Evolutionary conservation across 2,888 invertebrate species (phyloP).

Genomic region (Thymelicus acteon): DNA sequence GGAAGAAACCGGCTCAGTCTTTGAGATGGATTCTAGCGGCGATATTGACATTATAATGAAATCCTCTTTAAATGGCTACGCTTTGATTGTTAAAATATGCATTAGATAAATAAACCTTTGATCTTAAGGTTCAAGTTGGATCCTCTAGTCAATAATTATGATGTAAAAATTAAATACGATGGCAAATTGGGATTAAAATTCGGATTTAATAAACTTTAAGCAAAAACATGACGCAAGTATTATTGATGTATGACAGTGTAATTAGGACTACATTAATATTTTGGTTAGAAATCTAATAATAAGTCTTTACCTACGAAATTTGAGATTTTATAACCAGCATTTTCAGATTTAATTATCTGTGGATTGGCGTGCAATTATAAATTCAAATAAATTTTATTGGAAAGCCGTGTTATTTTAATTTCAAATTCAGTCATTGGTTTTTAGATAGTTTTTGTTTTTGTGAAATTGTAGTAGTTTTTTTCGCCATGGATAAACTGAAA

Average conservation of each 20-base stretch:
- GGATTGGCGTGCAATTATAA: too few relatives aligned
- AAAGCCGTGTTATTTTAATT: too few relatives aligned
- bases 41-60: slow-evolving; percentile 69
- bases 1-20: slow-evolving; percentile 59
- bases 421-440: too few relatives aligned
- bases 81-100: slow-evolving; percentile 65
- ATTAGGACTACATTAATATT: too few relatives aligned
- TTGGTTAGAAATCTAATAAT: too few relatives aligned
- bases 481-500: too few relatives aligned
- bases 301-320: too few relatives aligned
- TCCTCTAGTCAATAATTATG: slow-evolving; percentile 21
- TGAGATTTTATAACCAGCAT: too few relatives aligned
- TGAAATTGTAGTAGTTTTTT: too few relatives aligned
- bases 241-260: not conserved
- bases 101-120: slow-evolving; percentile 55
- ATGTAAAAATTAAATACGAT: slow-evolving; percentile 19
- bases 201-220: slow-evolving; percentile 17
- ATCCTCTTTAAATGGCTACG: slow-evolving; percentile 58
- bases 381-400: too few relatives aligned
- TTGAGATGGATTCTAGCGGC: slow-evolving; percentile 54
- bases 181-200: slow-evolving; percentile 11
- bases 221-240: slow-evolving; percentile 1
- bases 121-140: slow-evolving; percentile 13
- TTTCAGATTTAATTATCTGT: too few relatives aligned
- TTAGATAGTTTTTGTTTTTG: too few relatives aligned